Percentiles rank a stretch among this genome's conserved stretches.
These are phyloP conservation scores for Mellivora capensis DNA, from an alignment of 2,113 vertebrate genomes.

Conservation along the genomic window DNA sequence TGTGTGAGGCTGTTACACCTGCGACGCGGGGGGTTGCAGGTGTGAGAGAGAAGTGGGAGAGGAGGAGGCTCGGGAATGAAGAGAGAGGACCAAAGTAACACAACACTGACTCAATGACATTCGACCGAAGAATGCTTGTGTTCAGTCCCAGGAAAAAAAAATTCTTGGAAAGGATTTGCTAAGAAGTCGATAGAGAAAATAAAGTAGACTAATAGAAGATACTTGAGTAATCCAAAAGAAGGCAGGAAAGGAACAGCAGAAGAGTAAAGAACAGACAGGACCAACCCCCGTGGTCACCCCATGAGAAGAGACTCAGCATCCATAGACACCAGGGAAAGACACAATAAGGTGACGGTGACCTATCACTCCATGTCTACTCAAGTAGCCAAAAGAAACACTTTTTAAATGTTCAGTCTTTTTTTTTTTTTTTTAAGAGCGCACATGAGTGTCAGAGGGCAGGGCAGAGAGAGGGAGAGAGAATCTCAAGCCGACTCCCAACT, in stretches of 20 bases:
- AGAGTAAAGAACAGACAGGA: not conserved
- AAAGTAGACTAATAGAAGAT: not conserved
- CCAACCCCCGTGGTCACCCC: too few species aligned
- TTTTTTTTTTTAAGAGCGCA: not conserved
- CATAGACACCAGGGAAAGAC: not conserved
- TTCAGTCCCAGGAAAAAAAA: not conserved
- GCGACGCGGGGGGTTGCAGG: not conserved
- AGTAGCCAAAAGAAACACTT: not conserved
- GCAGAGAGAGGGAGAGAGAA: not conserved
- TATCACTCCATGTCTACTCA: not conserved
- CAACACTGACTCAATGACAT: fast-evolving
- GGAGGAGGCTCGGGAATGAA: not conserved
- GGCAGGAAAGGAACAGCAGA: not conserved
- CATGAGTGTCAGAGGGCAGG: not conserved
- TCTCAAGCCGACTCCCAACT: not conserved
- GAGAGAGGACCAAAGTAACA: not conserved
- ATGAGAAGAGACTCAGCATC: not conserved
- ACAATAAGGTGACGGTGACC: not conserved
- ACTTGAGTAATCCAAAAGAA: not conserved
- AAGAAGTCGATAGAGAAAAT: not conserved
- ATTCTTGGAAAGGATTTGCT: not conserved
- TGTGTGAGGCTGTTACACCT: fast-evolving
- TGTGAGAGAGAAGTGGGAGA: too few species aligned
- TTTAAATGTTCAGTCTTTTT: not conserved
- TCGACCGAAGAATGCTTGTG: not conserved